Percentiles rank a stretch among this genome's conserved stretches.
Evolutionary conservation across 2,113 vertebrate species (phyloP).

Genomic region (Amblyopsis rosae): DNA sequence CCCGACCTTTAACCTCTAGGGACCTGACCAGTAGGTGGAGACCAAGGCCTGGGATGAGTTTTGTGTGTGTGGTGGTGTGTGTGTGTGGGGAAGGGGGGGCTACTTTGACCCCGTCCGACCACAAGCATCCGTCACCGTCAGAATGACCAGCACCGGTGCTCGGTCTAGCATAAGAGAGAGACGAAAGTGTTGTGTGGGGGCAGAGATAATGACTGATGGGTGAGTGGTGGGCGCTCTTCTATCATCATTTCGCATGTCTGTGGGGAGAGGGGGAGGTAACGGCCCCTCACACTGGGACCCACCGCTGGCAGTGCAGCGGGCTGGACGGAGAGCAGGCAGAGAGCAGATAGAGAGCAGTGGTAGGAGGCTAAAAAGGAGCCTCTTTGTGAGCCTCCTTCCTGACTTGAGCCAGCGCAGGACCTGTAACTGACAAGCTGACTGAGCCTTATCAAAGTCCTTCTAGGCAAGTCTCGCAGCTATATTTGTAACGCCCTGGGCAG

Average conservation of each 20-base stretch:
- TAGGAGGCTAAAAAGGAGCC: conserved; percentile 38
- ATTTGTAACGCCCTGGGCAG: too few species aligned
- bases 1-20: conserved; percentile 39
- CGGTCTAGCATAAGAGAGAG: conserved; percentile 41
- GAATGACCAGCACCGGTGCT: conserved; percentile 56
- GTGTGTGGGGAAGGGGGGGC: conserved; percentile 12
- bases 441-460: too few species aligned
- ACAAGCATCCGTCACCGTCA: conserved; percentile 69
- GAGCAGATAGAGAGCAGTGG: not conserved
- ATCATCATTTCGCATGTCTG: conserved; percentile 77
- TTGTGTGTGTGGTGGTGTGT: not conserved
- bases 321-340: not conserved
- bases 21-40: conserved; percentile 36
- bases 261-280: conserved; percentile 55
- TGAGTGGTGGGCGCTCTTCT: conserved; percentile 62
- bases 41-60: conserved; percentile 46
- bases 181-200: conserved; percentile 9
- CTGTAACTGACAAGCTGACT: too few species aligned
- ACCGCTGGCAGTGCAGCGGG: conserved; percentile 16
- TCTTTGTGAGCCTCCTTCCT: not conserved
- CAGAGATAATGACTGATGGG: conserved; percentile 76
- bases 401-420: conserved; percentile 19
- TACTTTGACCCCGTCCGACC: conserved; percentile 38
- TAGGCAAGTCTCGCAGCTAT: too few species aligned
- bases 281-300: conserved; percentile 62